Base-by-base conservation (phyloP, 1,140 invertebrate species). In the Calliphora vicina region DNA sequence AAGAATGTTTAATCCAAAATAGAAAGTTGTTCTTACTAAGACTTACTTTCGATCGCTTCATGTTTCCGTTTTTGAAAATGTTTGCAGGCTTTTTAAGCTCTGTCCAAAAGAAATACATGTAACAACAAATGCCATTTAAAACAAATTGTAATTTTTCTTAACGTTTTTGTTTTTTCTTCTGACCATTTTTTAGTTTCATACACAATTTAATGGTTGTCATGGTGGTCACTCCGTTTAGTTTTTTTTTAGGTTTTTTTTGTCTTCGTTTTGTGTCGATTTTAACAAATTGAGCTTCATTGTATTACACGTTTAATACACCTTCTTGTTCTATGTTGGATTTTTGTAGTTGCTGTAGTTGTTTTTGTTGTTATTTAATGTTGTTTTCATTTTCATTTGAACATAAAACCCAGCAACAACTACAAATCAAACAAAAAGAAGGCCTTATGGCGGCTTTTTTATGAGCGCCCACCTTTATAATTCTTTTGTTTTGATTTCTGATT, bases 101-200 rank as follows among this genome's bases (percentile, higher is more conserved):
- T 35, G 35, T 35, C 5, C 10, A 35, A 35, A 2, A 1, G 1
- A 35, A 35, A 35, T 35, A 50, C 45, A 17, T 50, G 45, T 17
- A 15, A 50, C 12, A 50, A 50, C 74, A 43, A 78, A 78, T 78
- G 74, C 35, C 74, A 78, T 78, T 78, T 78, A 78, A 78, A 78
- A 78, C n/a, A 78, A 78, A 78, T 43, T 78, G 74, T 78, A 78
- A 78, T 78, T 78, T 78, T 78, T 78, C 74, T 78, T 78, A 78
- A 76, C 27, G 25, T 76, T 29, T 76, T 43, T 78, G 17, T 25
- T 45, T 12, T 23, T 43, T 42, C 4, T 45, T 42, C 17, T n/a
- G n/a, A n/a, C n/a, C n/a, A n/a, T n/a, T n/a, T 45, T 23, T 42
- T 45, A 25, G 20, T 25, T 35, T 74, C 27, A 13, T 78, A 43